These are phyloP conservation scores for Orientallactaga sibirica DNA, from an alignment of 2,797 vertebrate species.

Conservation along the genomic window DNA sequence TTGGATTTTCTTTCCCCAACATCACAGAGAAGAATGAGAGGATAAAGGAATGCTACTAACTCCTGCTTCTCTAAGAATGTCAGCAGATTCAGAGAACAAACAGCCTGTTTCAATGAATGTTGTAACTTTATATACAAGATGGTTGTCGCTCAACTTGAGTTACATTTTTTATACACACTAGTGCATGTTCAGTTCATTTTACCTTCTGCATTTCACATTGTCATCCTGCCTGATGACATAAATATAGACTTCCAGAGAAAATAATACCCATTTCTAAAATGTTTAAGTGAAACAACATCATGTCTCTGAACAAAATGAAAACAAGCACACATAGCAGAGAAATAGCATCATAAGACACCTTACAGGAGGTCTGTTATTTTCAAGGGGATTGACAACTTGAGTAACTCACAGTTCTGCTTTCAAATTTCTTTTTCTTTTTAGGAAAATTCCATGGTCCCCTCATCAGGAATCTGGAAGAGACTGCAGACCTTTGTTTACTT, in stretches of 20 bases:
- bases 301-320: conserved; percentile 55
- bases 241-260: conserved; percentile 59
- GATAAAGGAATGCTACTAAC: conserved; percentile 18
- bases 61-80: conserved; percentile 47
- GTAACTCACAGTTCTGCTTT: conserved; percentile 14
- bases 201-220: conserved; percentile 57
- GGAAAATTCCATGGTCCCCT: background rate
- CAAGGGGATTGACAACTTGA: conserved; percentile 52
- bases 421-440: background rate
- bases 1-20: background rate
- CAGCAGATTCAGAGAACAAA: conserved; percentile 59
- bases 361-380: conserved; percentile 7
- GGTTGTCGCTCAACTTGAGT: conserved; percentile 56
- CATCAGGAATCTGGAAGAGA: background rate
- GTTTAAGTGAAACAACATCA: conserved; percentile 33
- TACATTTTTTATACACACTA: conserved; percentile 79
- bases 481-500: background rate
- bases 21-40: conserved; percentile 43
- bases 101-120: conserved; percentile 61
- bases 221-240: conserved; percentile 31
- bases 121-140: conserved; percentile 63
- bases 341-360: background rate
- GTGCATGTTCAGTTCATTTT: conserved; percentile 70
- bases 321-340: background rate
- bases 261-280: conserved; percentile 62